phyloP scores from a whole-genome alignment of 2,113 vertebrate genomes.

The Scalopus aquaticus region DNA sequence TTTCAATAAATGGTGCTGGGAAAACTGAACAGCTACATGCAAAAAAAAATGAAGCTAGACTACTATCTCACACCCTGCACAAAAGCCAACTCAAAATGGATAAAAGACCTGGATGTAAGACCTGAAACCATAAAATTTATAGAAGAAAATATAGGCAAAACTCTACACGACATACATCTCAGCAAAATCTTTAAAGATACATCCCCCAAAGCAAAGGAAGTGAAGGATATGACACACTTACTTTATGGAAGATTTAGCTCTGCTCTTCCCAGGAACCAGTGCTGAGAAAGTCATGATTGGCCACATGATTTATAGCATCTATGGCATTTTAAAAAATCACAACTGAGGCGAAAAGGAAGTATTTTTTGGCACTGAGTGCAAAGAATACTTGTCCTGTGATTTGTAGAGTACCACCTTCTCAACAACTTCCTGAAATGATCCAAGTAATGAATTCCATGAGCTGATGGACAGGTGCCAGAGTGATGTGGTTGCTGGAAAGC shows the following conservation, averaged over 20 bases:
- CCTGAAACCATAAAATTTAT: too few species aligned
- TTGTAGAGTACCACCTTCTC: neutral
- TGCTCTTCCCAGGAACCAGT: neutral
- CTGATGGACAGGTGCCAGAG: neutral
- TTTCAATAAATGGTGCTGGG: too few species aligned
- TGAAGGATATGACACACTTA: accelerated
- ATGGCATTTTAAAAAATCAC: neutral
- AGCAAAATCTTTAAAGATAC: too few species aligned
- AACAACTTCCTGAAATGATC: neutral
- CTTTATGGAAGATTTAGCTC: neutral
- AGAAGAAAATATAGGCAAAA: too few species aligned
- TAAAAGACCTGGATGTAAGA: too few species aligned
- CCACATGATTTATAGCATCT: neutral
- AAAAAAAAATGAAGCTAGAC: too few species aligned
- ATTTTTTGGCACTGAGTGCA: neutral
- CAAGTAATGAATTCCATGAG: neutral
- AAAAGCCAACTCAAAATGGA: too few species aligned
- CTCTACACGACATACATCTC: too few species aligned
- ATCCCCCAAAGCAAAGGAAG: too few species aligned
- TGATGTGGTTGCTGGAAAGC: neutral
- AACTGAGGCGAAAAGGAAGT: neutral
- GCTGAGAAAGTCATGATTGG: neutral
- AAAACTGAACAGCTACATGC: too few species aligned
- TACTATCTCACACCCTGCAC: too few species aligned
- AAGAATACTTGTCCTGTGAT: neutral